These are phyloP conservation scores for Myodes glareolus DNA, from an alignment of 2,113 vertebrate genomes.

Conservation along the genomic window DNA sequence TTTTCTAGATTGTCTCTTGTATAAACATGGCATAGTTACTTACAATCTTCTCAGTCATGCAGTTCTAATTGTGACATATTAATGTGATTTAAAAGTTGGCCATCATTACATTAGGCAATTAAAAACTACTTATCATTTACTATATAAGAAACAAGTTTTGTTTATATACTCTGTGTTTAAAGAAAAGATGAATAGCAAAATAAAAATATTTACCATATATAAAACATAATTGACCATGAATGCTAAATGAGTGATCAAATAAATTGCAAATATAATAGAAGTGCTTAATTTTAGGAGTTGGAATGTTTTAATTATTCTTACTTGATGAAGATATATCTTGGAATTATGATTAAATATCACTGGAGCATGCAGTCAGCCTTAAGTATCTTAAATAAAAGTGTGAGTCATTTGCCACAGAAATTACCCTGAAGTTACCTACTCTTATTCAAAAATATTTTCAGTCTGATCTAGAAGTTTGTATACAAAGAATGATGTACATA, in stretches of 20 bases:
- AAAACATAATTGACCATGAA: neutral
- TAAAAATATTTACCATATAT: neutral
- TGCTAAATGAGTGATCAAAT: neutral
- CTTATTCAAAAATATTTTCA: neutral
- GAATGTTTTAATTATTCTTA: neutral
- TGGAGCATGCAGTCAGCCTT: neutral
- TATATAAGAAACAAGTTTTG: neutral
- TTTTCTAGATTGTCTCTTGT: neutral
- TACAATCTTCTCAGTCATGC: neutral
- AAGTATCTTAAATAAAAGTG: neutral
- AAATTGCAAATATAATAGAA: neutral
- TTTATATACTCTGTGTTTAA: neutral
- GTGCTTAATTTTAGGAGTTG: neutral
- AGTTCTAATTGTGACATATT: slow-evolving; percentile 37
- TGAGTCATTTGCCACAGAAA: neutral
- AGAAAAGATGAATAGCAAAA: slow-evolving; percentile 5
- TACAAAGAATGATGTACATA: neutral
- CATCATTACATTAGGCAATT: slow-evolving; percentile 41
- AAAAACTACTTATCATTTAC: slow-evolving; percentile 9
- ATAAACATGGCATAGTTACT: slow-evolving; percentile 6
- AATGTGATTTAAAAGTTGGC: slow-evolving; percentile 1
- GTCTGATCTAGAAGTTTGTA: neutral
- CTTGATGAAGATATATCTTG: neutral
- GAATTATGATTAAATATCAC: neutral
- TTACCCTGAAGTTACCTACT: neutral